These are phyloP conservation scores for Xiphophorus maculatus DNA, from an alignment of 2,113 vertebrate genomes.

Conservation along the genomic window DNA sequence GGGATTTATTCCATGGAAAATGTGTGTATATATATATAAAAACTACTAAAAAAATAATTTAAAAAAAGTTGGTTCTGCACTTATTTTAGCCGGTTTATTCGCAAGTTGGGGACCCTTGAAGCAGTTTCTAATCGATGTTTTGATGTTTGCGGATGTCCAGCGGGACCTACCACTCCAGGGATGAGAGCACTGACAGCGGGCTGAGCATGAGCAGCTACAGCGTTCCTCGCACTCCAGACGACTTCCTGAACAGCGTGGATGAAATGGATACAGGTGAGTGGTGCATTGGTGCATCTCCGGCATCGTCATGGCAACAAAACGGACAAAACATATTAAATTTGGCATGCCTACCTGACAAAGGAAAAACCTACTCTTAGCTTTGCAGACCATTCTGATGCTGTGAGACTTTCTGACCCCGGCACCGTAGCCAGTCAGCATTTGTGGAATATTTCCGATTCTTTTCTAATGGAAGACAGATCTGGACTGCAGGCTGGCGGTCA, in stretches of 20 bases:
- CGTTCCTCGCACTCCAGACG: slow-evolving; percentile 96
- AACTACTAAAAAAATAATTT: too few species aligned
- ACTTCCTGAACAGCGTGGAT: slow-evolving; percentile 98
- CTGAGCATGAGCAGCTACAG: slow-evolving; percentile 99
- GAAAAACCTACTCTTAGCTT: neutral
- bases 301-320: neutral
- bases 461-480: neutral
- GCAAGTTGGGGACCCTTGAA: too few species aligned
- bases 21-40: too few species aligned
- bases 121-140: neutral
- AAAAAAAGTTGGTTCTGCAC: too few species aligned
- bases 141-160: slow-evolving; percentile 66
- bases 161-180: slow-evolving; percentile 98
- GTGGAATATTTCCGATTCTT: neutral
- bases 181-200: slow-evolving; percentile 98
- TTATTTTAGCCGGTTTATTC: too few species aligned
- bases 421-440: neutral
- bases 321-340: neutral
- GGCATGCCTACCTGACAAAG: too few species aligned
- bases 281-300: too few species aligned
- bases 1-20: too few species aligned
- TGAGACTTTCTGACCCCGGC: neutral
- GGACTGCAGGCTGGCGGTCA: neutral
- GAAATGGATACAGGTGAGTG: slow-evolving; percentile 97
- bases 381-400: neutral